Percentiles rank a stretch among this genome's conserved stretches.
Conservation (phyloP, 1,140 invertebrate species). For the Plutomurus gul region DNA sequence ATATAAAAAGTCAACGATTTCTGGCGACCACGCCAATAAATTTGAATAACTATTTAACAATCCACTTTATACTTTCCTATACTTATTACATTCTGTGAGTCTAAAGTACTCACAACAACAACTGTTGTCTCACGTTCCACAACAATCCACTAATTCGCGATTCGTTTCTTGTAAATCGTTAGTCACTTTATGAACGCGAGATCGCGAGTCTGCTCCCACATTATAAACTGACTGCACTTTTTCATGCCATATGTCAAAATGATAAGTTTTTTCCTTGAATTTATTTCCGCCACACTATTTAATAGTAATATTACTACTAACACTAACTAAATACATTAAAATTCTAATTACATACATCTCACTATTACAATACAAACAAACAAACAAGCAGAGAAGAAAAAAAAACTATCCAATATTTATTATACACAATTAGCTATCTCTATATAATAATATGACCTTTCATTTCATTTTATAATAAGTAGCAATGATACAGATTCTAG, state of each 20-base stretch:
- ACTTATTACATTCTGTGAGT: too few species aligned
- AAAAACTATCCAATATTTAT: neutral
- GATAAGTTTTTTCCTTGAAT: conserved; percentile 7
- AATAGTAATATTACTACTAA: neutral
- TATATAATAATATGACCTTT: neutral
- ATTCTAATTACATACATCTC: neutral
- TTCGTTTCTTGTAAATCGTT: neutral
- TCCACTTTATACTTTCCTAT: neutral
- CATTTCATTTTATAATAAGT: neutral
- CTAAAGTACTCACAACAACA: too few species aligned
- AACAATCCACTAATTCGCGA: neutral
- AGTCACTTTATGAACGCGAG: too few species aligned
- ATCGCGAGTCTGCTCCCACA: too few species aligned
- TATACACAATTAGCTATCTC: neutral
- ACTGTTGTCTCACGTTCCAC: too few species aligned
- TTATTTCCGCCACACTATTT: neutral
- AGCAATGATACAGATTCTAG: neutral
- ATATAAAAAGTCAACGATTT: conserved; percentile 7
- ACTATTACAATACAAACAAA: neutral
- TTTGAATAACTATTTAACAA: conserved; percentile 16
- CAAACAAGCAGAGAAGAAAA: neutral
- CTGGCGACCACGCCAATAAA: conserved; percentile 11
- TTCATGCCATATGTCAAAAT: neutral
- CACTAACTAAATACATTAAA: neutral
- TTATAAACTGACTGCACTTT: neutral